phyloP scores from a whole-genome alignment of 2,113 vertebrate species.

The Dipodomys spectabilis region DNA sequence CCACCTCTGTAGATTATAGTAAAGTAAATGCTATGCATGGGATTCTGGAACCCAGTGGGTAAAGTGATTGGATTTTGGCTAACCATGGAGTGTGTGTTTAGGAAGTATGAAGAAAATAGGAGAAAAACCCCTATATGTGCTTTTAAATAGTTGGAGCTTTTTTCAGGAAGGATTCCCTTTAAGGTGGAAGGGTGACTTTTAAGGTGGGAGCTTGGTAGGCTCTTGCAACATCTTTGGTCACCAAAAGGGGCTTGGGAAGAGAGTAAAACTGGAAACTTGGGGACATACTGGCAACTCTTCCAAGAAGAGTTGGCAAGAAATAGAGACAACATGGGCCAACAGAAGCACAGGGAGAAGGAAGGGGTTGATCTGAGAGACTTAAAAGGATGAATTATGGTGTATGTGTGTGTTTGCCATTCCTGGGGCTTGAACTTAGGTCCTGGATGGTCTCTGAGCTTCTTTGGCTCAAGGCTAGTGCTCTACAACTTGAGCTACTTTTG shows the following conservation, averaged over 20 bases:
- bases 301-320: not conserved
- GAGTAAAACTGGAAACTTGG: not conserved
- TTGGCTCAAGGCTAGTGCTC: too few species aligned
- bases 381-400: not conserved
- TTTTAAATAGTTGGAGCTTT: not conserved
- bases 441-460: too few species aligned
- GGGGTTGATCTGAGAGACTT: not conserved
- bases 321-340: not conserved
- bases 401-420: too few species aligned
- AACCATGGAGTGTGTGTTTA: too few species aligned
- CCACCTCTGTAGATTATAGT: not conserved
- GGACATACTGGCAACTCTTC: not conserved
- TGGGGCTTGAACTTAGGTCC: too few species aligned
- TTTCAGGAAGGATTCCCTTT: not conserved
- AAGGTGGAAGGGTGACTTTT: not conserved
- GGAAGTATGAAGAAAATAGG: not conserved
- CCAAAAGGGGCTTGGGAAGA: not conserved
- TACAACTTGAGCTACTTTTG: too few species aligned
- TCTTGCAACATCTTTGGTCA: rapidly evolving
- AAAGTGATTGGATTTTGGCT: not conserved
- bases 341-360: not conserved
- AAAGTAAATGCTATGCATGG: not conserved
- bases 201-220: not conserved
- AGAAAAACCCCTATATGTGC: not conserved
- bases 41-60: not conserved